A percentile compares a stretch with the other conserved stretches of the same genome.
These are phyloP conservation scores for Coleophora deauratella DNA, from an alignment of 2,888 invertebrate species.

Conservation along the genomic window DNA sequence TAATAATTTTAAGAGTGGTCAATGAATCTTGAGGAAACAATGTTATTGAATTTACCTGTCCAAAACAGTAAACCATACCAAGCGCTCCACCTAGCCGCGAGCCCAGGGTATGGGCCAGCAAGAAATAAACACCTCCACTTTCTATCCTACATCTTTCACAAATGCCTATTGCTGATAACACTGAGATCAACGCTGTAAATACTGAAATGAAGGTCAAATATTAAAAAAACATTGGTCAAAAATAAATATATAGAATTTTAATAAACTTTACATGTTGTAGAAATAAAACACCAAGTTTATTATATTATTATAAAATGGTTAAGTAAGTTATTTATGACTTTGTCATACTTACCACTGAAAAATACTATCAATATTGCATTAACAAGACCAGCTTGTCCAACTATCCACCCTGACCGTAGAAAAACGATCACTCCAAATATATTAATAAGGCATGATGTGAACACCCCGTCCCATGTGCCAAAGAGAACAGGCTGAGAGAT, in stretches of 20 bases:
- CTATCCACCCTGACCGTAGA: conserved; percentile 97
- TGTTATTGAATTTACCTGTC: conserved; percentile 78
- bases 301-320: too few species aligned
- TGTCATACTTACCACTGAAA: conserved; percentile 77
- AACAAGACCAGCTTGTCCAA: conserved; percentile 90
- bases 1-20: too few species aligned
- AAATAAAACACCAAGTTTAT: too few species aligned
- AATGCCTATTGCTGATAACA: conserved; percentile 96
- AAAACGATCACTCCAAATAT: conserved; percentile 99
- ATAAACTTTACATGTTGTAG: too few species aligned
- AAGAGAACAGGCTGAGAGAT: conserved; percentile 96
- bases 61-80: conserved; percentile 96
- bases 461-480: conserved; percentile 99
- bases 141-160: conserved; percentile 96
- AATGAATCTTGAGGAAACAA: too few species aligned
- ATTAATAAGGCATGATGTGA: conserved; percentile 97
- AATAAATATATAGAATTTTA: too few species aligned
- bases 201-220: conserved; percentile 80
- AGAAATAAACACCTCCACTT: conserved; percentile 98
- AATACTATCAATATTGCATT: conserved; percentile 87
- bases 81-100: conserved; percentile 94
- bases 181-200: conserved; percentile 91
- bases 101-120: conserved; percentile 94
- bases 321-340: too few species aligned
- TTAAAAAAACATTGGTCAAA: conserved; percentile 1